Evolutionary conservation across 1,140 invertebrate species (phyloP).

Genomic region (Leptonema lineaticorne): DNA sequence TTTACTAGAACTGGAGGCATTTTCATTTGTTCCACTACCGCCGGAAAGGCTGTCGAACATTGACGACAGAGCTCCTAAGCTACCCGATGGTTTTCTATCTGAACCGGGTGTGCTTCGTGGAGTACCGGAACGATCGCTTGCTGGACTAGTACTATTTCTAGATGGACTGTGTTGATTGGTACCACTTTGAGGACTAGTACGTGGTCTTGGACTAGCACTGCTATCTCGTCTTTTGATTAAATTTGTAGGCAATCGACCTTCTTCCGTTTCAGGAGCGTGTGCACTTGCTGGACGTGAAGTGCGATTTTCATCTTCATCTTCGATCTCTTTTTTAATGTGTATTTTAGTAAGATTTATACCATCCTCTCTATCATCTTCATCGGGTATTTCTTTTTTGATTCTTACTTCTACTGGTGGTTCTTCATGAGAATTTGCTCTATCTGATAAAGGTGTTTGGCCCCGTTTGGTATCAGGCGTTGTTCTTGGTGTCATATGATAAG

Average conservation of each 20-base stretch:
- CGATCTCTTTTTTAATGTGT: constrained; percentile 59
- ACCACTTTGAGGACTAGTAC: constrained; percentile 61
- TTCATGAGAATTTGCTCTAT: constrained; percentile 45
- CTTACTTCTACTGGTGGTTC: constrained; percentile 42
- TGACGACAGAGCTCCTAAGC: constrained; percentile 81
- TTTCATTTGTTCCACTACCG: constrained; percentile 49
- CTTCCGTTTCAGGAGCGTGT: constrained; percentile 52
- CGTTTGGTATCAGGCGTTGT: constrained; percentile 72
- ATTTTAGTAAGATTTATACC: constrained; percentile 54
- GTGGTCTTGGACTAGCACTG: constrained; percentile 55
- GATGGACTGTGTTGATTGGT: constrained; percentile 62
- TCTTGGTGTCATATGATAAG: constrained; percentile 66
- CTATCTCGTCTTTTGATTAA: constrained; percentile 41
- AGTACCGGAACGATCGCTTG: constrained; percentile 72
- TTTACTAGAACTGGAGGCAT: constrained; percentile 58
- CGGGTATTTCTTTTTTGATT: constrained; percentile 55
- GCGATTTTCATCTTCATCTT: constrained; percentile 56
- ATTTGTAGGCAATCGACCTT: constrained; percentile 36
- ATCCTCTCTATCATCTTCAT: constrained; percentile 55
- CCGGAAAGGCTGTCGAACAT: constrained; percentile 84
- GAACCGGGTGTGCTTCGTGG: constrained; percentile 66
- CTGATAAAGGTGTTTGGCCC: constrained; percentile 52
- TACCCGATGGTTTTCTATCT: constrained; percentile 68
- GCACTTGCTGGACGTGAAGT: constrained; percentile 56
- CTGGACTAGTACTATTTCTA: constrained; percentile 67